Base-by-base conservation (phyloP, 2,888 invertebrate species). In the Lasioglossum malachurum region DNA sequence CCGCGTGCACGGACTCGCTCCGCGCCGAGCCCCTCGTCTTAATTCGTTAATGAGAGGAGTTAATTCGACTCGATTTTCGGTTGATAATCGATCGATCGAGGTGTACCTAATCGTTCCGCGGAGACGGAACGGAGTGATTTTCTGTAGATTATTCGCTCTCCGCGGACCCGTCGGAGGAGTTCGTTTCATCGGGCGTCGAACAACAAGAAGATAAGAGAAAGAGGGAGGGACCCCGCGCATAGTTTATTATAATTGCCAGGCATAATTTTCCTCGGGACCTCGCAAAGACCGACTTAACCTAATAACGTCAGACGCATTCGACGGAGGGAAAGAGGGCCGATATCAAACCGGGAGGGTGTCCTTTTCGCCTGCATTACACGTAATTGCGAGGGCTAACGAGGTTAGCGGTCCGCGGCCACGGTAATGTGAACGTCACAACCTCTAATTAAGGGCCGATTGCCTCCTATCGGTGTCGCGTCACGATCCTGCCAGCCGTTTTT, bases 301-400 rank as follows among this genome's bases (percentile, higher is more conserved):
- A 91, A 91, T 91, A 91, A 91, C 84, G 87, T 89, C 75, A 76
- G 78, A 88, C 88, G 87, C 88, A 87, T 88, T 84, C 87, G 12
- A 84, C 77, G 41, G 57, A 75, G 77, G 90, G 77, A 85, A 78
- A 83, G 90, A 87, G 88, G 75, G 73, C 79, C 75, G 79, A 87
- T 76, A 77, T 73, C 85, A 78, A 73, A 72, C 69, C 64, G 78
- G 78, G 75, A 75, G 57, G 57, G 38, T 79, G 88, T 82, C 89
- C 90, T 91, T 88, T 90, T 86, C 91, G 83, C 71, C 86, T 84
- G 64, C 76, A 73, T 83, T 84, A 85, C 89, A 80, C 88, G 90
- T 91, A 92, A 93, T 92, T 93, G 91, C 91, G 78, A 89, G 71
- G 89, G 78, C 91, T 92, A 92, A 93, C 89, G 84, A 90, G 91